Evolutionary conservation across 2,888 invertebrate genomes (phyloP).

Genomic region (Leucophenga montana): DNA sequence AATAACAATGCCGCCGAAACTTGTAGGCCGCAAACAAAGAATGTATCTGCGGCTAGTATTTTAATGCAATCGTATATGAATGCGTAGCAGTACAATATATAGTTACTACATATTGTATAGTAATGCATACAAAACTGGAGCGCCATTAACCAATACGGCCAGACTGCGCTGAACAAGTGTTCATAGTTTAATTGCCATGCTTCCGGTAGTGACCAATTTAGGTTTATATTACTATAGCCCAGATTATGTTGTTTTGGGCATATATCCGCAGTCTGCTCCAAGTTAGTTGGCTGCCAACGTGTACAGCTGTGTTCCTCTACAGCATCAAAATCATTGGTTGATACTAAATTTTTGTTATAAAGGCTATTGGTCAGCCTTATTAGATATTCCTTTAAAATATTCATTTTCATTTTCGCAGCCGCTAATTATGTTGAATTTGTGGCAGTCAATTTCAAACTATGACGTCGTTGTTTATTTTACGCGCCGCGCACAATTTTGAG

Average conservation of each 20-base stretch:
- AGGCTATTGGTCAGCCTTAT: too few relatives aligned
- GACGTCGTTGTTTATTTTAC: not conserved
- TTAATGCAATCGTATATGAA: conserved; percentile 25
- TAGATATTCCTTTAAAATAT: too few relatives aligned
- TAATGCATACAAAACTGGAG: conserved; percentile 7
- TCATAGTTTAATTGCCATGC: not conserved
- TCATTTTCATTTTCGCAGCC: too few relatives aligned
- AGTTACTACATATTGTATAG: not conserved
- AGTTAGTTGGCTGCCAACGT: not conserved
- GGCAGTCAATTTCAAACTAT: too few relatives aligned
- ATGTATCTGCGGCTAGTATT: conserved; percentile 51
- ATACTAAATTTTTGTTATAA: too few relatives aligned
- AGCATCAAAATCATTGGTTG: too few relatives aligned
- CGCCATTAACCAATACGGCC: not conserved
- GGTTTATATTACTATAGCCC: not conserved
- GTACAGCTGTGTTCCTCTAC: not conserved
- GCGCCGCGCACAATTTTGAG: not conserved
- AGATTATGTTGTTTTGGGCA: not conserved
- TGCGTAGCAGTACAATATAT: not conserved
- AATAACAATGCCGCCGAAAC: conserved; percentile 58
- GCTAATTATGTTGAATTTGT: too few relatives aligned
- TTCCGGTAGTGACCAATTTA: not conserved
- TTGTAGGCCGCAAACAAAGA: conserved; percentile 62
- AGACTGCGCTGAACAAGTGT: not conserved
- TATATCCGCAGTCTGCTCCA: not conserved